Percentiles rank a stretch among this genome's conserved stretches.
phyloP scores from a whole-genome alignment of 2,888 invertebrate species.

The Philaethria dido region DNA sequence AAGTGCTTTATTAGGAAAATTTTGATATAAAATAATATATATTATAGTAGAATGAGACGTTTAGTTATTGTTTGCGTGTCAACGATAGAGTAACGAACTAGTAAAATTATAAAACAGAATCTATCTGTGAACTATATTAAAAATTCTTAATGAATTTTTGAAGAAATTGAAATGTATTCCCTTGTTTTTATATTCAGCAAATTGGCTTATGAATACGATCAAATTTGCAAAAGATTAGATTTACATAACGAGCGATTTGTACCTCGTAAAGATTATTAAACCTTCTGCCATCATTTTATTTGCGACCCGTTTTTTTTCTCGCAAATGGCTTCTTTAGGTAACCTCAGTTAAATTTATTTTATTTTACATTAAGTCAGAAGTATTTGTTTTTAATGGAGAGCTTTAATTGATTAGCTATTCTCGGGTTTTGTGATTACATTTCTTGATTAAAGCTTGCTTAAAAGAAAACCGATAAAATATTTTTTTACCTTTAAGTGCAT shows the following conservation, averaged over 20 bases:
- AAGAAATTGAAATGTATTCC: conserved; percentile 41
- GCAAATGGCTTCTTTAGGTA: conserved; percentile 51
- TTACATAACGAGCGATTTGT: conserved; percentile 82
- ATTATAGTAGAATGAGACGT: no score
- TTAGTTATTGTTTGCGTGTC: no score
- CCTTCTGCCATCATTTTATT: conserved; percentile 49
- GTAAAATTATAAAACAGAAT: background rate
- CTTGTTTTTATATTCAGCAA: conserved; percentile 76
- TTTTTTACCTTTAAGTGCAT: background rate
- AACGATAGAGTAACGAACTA: no score
- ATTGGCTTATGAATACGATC: conserved; percentile 79
- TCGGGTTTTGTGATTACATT: conserved; percentile 30
- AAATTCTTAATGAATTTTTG: background rate
- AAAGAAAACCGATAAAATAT: conserved; percentile 5
- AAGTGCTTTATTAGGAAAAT: no score
- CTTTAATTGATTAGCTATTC: conserved; percentile 47
- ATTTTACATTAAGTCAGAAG: conserved; percentile 50
- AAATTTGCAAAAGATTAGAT: conserved; percentile 80
- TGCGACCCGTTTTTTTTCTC: conserved; percentile 55
- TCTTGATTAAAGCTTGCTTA: conserved; percentile 27
- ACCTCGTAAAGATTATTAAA: conserved; percentile 58
- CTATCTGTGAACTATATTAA: background rate
- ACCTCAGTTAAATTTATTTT: conserved; percentile 46
- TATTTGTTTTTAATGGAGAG: conserved; percentile 53
- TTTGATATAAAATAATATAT: no score